Conservation (phyloP, 1,140 invertebrate genomes). For the Sycophila sp. region DNA sequence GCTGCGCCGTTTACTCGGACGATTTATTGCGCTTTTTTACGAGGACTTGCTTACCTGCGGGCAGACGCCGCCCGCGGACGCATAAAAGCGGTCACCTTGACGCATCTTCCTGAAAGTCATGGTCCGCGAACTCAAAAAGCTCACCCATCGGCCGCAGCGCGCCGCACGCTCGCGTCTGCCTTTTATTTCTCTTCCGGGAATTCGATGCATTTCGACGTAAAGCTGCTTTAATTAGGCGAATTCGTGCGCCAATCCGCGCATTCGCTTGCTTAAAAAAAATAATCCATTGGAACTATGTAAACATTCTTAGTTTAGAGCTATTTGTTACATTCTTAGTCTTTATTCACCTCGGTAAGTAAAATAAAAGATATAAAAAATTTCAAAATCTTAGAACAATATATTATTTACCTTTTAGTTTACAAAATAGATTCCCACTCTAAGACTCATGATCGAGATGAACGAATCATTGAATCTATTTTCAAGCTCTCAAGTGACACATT, state of each 20-base stretch:
- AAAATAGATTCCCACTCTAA: too few relatives aligned
- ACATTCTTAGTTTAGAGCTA: too few relatives aligned
- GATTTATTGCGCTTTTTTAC: slow-evolving; percentile 16
- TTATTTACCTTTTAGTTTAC: too few relatives aligned
- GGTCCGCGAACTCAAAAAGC: slow-evolving; percentile 8
- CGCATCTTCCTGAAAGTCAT: slow-evolving; percentile 16
- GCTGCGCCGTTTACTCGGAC: neutral
- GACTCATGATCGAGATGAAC: too few relatives aligned
- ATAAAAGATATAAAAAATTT: too few relatives aligned
- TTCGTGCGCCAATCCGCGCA: neutral
- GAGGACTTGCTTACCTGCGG: slow-evolving; percentile 8
- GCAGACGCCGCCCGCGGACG: neutral
- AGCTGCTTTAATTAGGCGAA: slow-evolving; percentile 14
- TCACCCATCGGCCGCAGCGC: too few relatives aligned
- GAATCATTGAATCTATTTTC: too few relatives aligned
- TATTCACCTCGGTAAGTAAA: too few relatives aligned
- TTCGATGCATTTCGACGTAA: slow-evolving; percentile 3
- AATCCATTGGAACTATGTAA: too few relatives aligned
- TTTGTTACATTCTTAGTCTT: too few relatives aligned
- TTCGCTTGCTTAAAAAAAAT: neutral
- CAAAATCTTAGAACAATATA: too few relatives aligned
- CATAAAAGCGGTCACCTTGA: slow-evolving; percentile 15
- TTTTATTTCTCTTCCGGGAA: slow-evolving; percentile 18
- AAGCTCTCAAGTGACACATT: too few relatives aligned
- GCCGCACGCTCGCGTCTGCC: neutral